Evolutionary conservation across 2,888 invertebrate genomes (phyloP).

Genomic region (Zaprionus lineosus): DNA sequence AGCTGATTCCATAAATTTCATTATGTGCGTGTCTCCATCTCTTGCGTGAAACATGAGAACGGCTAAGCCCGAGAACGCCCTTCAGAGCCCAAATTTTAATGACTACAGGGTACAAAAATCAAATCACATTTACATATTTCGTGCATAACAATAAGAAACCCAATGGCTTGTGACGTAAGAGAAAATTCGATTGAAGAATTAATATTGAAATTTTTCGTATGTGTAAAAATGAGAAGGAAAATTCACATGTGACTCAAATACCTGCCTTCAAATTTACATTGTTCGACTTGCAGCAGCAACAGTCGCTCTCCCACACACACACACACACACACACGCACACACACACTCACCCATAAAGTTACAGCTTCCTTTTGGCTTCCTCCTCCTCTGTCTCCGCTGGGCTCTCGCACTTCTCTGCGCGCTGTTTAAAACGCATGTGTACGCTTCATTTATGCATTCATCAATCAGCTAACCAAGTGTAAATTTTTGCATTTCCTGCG

Average conservation of each 20-base stretch:
- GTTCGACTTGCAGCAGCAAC: constrained; percentile 54
- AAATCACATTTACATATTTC: constrained; percentile 77
- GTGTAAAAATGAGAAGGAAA: too few species aligned
- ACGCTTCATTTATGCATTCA: constrained; percentile 81
- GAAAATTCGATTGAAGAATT: constrained; percentile 26
- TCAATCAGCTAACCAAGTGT: constrained; percentile 81
- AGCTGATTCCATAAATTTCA: too few species aligned
- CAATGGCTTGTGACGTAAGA: constrained; percentile 71
- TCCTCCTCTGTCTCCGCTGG: background rate
- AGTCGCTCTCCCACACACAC: too few species aligned
- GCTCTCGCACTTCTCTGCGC: background rate
- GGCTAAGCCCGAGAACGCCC: too few species aligned
- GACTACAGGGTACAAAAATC: too few species aligned
- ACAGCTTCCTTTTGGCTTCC: too few species aligned
- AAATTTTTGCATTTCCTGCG: constrained; percentile 78
- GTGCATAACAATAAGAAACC: constrained; percentile 72
- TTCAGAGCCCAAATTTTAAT: too few species aligned
- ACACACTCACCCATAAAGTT: too few species aligned
- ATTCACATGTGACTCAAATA: too few species aligned
- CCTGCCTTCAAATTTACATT: constrained; percentile 58
- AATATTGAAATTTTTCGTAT: constrained; percentile 24
- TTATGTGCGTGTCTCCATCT: too few species aligned
- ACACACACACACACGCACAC: too few species aligned
- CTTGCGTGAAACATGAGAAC: too few species aligned
- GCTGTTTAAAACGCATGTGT: constrained; percentile 74